Evolutionary conservation across 2,797 vertebrate genomes (phyloP).

Genomic region (Pachyuromys duprasi): DNA sequence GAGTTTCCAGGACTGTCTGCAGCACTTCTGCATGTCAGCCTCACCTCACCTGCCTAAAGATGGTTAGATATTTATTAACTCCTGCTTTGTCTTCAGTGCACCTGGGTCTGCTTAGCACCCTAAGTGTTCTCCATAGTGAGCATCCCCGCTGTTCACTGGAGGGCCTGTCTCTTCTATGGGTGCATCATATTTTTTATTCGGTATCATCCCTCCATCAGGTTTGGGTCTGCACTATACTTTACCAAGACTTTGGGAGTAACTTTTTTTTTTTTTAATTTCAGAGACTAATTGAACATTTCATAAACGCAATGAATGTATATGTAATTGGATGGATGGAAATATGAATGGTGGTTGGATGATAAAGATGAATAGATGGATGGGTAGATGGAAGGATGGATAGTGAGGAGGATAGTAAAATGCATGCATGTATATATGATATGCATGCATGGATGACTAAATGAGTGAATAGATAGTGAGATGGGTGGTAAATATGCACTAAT

Average conservation of each 20-base stretch:
- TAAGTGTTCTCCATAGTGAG: background rate
- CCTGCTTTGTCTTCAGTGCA: background rate
- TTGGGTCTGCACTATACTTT: background rate
- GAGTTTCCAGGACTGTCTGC: slow-evolving; percentile 62
- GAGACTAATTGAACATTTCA: background rate
- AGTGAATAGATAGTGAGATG: background rate
- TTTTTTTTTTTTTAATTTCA: background rate
- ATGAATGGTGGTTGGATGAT: background rate
- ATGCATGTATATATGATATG: background rate
- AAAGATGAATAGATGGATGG: background rate
- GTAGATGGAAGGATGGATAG: background rate
- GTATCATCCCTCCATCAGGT: background rate
- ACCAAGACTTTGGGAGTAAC: background rate
- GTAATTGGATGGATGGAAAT: background rate
- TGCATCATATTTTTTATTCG: background rate
- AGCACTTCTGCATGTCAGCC: slow-evolving; percentile 33
- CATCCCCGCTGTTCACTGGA: background rate
- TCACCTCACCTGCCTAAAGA: background rate
- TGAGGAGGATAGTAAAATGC: background rate
- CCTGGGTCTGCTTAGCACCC: background rate
- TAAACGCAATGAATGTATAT: background rate
- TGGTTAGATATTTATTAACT: background rate
- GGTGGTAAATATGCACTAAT: background rate
- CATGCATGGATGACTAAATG: background rate
- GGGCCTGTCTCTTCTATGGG: background rate